Evolutionary conservation across 1,140 invertebrate genomes (phyloP), one percentile per base, ranked within the genome.

Genomic region (Drosophila virilis): DNA sequence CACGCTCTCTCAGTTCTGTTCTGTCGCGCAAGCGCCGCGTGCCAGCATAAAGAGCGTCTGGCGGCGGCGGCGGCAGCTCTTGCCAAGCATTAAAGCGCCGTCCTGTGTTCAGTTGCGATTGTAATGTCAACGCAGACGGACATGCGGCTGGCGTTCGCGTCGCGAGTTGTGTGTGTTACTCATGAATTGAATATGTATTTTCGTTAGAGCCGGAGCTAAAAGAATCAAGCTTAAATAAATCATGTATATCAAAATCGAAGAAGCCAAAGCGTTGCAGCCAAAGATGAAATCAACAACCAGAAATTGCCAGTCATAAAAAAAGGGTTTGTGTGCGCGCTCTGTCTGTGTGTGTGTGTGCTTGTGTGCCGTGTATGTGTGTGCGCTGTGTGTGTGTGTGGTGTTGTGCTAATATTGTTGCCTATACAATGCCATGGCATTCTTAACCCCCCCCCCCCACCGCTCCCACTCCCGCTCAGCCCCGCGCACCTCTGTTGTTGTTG

Each of bases 291-390:
- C 83, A 89, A 88, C 79, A 88, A 78, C 76, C 65, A 83, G 83
- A 88, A 89, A 88, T 88, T 88, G 83, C 83, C 84, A 88, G 83
- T 88, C 83, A 88, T 88, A 88, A 88, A 88, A 85, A 86, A 85
- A 85, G 82, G 82, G 82, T 85, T 85, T 85, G 70, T 75, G 66
- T 79, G 50, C 72, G 57, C 64, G 51, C 55, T 58, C 33, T 76
- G 28, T 66, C 17, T 54, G 43, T 35, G 28, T 40, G 37, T 57
- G 73, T 61, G 42, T 62, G 52, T 51, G 43, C 5, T 8, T 46
- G 45, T 37, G 13, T 60, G 55, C 48, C 17, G 15, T 10, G 8
- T 22, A 5, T 15, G 22, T 48, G 45, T 54, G 40, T 67, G 22
- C 4, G 22, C 22, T 28, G 38, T 46, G 45, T 37, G 13, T 60